Base-by-base conservation (phyloP, 2,888 invertebrate species). In the Julus scanicus region DNA sequence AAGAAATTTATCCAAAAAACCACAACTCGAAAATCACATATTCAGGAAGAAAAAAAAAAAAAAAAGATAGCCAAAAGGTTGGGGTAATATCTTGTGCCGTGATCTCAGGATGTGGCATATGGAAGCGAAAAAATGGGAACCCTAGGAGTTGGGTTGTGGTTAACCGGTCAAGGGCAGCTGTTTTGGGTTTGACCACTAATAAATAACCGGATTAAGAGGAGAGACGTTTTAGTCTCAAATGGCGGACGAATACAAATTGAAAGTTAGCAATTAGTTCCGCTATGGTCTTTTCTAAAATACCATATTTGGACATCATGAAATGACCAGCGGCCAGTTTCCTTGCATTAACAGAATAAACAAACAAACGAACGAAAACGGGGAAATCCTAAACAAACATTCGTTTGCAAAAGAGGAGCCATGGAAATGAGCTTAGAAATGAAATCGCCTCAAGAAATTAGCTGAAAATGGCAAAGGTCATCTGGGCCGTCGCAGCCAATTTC, bases 241-340 rank as follows among this genome's bases (percentile, higher is more conserved):
- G 63, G n/a, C 17, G n/a, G n/a, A 63, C 63, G 63, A 63, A 63
- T 63, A n/a, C n/a, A 63, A 63, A 63, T n/a, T 63, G 63, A 17
- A 63, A 17, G 63, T 63, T 63, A 8, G 63, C 63, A 63, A 63
- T 63, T 63, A 63, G 63, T 63, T 63, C n/a, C n/a, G n/a, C n/a
- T n/a, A 63, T 17, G 53, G n/a, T 6, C n/a, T 63, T n/a, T 63
- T 63, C n/a, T 6, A 63, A 63, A 63, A 63, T 63, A n/a, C 2
- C 63, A 63, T 63, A 63, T 17, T n/a, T 63, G 63, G 17, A n/a
- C n/a, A 63, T 63, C 63, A n/a, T 1, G 63, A 63, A 63, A 63
- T n/a, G 63, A 63, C 63, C 63, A 63, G 63, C 63, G 63, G 63
- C 63, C 63, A 63, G n/a, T 17, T 63, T 63, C n/a, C n/a, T 63